A percentile compares a stretch with the other conserved stretches of the same genome.
These are phyloP conservation scores for Monoplex corrugatus DNA, from an alignment of 2,888 invertebrate species.

Conservation along the genomic window DNA sequence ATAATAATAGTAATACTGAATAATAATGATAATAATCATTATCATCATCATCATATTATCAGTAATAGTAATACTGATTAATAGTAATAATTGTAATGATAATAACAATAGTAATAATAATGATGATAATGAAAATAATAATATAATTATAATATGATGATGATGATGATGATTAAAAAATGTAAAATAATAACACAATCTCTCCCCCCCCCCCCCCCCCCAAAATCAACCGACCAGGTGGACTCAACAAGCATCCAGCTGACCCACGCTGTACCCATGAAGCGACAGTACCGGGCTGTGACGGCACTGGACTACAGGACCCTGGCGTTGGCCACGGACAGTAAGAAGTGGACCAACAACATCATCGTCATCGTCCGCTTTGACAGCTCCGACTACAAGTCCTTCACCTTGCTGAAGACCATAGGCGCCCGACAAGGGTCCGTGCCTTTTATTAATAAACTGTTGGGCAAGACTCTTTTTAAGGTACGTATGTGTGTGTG, in stretches of 20 bases:
- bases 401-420: constrained; percentile 14
- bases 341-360: constrained; percentile 31
- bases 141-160: background rate
- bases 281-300: constrained; percentile 41
- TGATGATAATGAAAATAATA: background rate
- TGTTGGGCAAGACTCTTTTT: constrained; percentile 33
- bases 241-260: constrained; percentile 16
- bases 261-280: constrained; percentile 42
- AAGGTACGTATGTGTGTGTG: constrained; percentile 26
- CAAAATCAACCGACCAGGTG: background rate
- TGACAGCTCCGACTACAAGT: constrained; percentile 33
- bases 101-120: background rate
- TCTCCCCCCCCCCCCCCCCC: too few species aligned
- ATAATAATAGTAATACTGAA: too few species aligned
- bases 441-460: background rate
- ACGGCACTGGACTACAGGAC: constrained; percentile 45
- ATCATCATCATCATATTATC: background rate
- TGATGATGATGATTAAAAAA: too few species aligned
- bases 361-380: constrained; percentile 39
- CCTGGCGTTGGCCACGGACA: constrained; percentile 44
- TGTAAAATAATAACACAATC: too few species aligned
- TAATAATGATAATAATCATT: background rate
- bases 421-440: constrained; percentile 9
- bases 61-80: background rate
- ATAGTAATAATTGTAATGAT: too few species aligned